Base-by-base conservation (phyloP, 1,140 invertebrate genomes). In the Tetranychus urticae region DNA sequence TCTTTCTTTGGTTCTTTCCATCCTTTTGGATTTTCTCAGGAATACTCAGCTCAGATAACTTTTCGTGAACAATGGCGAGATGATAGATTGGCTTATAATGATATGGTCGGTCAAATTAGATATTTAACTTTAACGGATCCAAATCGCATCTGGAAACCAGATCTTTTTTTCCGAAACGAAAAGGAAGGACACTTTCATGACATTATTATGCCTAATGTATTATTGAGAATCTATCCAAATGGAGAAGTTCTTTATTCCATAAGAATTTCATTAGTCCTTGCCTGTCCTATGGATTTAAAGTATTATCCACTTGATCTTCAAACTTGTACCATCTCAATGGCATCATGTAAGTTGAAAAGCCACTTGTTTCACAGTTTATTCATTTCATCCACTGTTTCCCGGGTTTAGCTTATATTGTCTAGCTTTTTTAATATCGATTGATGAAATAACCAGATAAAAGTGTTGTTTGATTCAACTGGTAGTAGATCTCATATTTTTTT, bases 211-310 rank as follows among this genome's bases (percentile, higher is more conserved):
- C 71, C 71, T 8, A 73, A 74, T 64, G 65, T 68, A 48, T 69
- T 71, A 52, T 64, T 71, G 8, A 61, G 76, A 14, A 77, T 77
- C 60, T 73, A 72, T 64, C 73, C 75, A 36, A 68, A 77, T 62
- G 76, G 76, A 58, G 63, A 70, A 47, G 72, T 78, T 48, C 64
- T 77, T 8, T 75, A 76, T 67, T 75, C 73, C 63, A 72, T 75
- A 52, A 74, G 75, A 63, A 66, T 76, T 39, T 71, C 73, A 7
- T 63, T 76, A 60, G 71, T 71, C 7, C 78, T 94, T 62, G 87
- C 88, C 7, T 94, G 89, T 69, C 88, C 89, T 47, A 94, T 94
- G 90, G 88, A 92, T 76, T 76, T 94, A 66, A 91, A 92, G 76
- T 77, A 93, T 50, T 94, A 93, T 75, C 90, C 90, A 46, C 72